Conservation (phyloP, 2,113 vertebrate species). For the Paradisaea rubra region DNA sequence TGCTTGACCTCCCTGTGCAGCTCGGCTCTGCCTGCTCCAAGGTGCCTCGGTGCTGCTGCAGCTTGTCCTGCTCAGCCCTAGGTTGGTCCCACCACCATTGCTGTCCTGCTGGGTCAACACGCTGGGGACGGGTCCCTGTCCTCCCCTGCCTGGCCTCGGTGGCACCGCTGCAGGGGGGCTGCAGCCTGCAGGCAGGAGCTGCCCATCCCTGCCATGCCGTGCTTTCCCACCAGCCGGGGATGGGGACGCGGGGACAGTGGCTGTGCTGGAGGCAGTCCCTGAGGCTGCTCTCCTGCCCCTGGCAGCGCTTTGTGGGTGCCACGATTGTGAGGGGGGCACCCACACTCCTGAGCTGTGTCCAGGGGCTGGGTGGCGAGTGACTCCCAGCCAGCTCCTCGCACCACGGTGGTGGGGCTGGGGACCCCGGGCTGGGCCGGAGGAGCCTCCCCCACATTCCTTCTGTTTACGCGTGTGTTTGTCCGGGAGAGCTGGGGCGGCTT, state of each 20-base stretch:
- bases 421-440: not conserved
- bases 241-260: fast-evolving
- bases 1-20: not conserved
- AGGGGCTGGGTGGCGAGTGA: not conserved
- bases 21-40: not conserved
- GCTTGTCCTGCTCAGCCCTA: not conserved
- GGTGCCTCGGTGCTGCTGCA: not conserved
- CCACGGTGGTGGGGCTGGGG: not conserved
- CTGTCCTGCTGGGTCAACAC: not conserved
- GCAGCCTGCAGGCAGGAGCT: not conserved
- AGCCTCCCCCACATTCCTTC: slow-evolving; percentile 83
- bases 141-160: not conserved
- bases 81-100: not conserved
- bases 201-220: not conserved
- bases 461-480: slow-evolving; percentile 95
- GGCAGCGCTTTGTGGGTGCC: fast-evolving
- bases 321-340: fast-evolving
- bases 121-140: not conserved
- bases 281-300: not conserved
- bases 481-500: slow-evolving; percentile 79
- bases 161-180: not conserved
- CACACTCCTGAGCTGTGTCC: not conserved
- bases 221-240: no score
- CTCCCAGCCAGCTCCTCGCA: not conserved
- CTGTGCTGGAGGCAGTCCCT: not conserved